A percentile compares a stretch with the other conserved stretches of the same genome.
These are phyloP conservation scores for Parotocinclus haroldoi DNA, from an alignment of 2,797 vertebrate species.

Conservation along the genomic window DNA sequence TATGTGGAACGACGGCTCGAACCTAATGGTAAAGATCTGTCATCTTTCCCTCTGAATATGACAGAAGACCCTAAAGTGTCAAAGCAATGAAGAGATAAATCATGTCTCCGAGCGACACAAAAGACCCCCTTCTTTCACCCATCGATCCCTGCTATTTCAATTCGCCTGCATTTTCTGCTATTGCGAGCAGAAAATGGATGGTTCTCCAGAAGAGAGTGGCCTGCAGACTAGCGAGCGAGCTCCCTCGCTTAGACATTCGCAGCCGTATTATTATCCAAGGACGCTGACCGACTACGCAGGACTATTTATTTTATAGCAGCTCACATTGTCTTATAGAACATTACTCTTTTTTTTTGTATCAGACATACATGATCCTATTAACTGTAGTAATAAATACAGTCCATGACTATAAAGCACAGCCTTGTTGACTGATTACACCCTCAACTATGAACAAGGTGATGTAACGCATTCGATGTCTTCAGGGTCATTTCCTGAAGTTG, in stretches of 20 bases:
- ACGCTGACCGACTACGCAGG: conserved; percentile 4
- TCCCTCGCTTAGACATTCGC: not conserved
- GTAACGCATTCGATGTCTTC: too few species aligned
- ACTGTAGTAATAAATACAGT: not conserved
- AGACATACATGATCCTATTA: not conserved
- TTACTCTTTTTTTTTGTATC: not conserved
- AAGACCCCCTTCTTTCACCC: not conserved
- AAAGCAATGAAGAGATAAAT: conserved; percentile 23
- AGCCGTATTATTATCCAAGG: not conserved
- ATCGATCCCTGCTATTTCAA: conserved; percentile 5
- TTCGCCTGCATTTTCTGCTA: conserved; percentile 29
- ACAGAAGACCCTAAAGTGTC: not conserved
- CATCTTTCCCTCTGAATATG: not conserved
- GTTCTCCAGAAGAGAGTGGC: conserved; percentile 7
- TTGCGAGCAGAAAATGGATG: conserved; percentile 22
- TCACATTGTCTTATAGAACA: conserved; percentile 1
- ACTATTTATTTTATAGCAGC: conserved; percentile 6
- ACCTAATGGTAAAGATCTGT: conserved; percentile 12
- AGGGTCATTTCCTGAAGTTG: too few species aligned
- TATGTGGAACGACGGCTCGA: too few species aligned
- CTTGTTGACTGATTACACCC: too few species aligned
- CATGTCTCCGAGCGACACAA: not conserved
- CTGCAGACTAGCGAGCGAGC: not conserved
- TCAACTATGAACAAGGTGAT: too few species aligned
- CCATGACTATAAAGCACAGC: too few species aligned